Base-by-base conservation (phyloP, 2,797 vertebrate genomes). In the Mustela erminea region DNA sequence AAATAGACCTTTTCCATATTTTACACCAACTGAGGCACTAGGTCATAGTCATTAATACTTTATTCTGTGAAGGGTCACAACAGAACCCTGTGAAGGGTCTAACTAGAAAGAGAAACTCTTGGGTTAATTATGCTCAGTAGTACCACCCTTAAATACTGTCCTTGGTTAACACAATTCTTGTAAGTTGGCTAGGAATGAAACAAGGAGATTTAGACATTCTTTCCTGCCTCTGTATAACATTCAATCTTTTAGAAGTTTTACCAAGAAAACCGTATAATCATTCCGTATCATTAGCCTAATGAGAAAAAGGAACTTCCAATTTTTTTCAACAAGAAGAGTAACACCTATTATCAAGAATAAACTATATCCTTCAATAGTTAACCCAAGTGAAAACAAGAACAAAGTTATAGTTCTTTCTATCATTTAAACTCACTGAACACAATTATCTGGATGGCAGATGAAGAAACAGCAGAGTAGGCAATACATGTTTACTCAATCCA, bases 251-350 rank as follows among this genome's bases (percentile, higher is more conserved):
- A 68, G 41, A 64, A 75, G 23, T 62, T 83, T 91, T 90, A 38
- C 41, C 62, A 92, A 88, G 46, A 87, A 93, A 87, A 93, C 35
- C 82, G 15, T 62, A 46, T 62, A 46, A 80, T 95, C 18, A 83
- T 68, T 80, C 35, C 15, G 15, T 66, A 97, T 91, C 35, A 81
- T 52, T 98, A 60, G 95, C 84, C 92, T 93, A 95, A 97, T 95
- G 7, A 95, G 75, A 92, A 84, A 94, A 87, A 68, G 68, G 4
- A 86, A 29, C 11, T 35, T 72, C 10, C 81, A 90, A 84, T 18
- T 1, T 62, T 90, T 64, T 32, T 83, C 41, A 64, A 25, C 9
- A 87, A 60, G 41, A 77, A 93, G 11, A 95, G 83, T 75, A 96
- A 93, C 66, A 60, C 27, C 70, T 89, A 89, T 38, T 83, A 29